These are phyloP conservation scores for Formica exsecta DNA, from an alignment of 1,140 invertebrate genomes.

Conservation along the genomic window DNA sequence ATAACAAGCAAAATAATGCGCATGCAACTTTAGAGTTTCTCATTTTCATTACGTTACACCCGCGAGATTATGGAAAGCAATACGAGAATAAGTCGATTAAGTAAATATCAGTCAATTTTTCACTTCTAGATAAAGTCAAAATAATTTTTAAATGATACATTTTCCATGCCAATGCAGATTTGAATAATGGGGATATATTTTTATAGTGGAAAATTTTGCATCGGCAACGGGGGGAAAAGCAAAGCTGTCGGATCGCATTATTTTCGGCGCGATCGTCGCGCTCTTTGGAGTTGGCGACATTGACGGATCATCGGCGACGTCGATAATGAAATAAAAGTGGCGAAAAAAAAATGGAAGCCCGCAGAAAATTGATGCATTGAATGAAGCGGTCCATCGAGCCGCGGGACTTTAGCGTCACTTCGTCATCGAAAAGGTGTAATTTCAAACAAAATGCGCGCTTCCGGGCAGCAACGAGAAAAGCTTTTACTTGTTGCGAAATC, in stretches of 20 bases:
- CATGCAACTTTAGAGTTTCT: not conserved
- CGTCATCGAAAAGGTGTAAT: slow-evolving; percentile 49
- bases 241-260: slow-evolving; percentile 39
- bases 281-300: slow-evolving; percentile 54
- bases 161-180: not conserved
- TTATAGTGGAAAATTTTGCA: slow-evolving; percentile 16
- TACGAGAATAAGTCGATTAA: slow-evolving; percentile 3
- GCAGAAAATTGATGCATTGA: slow-evolving; percentile 61
- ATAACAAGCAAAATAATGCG: not conserved
- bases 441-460: slow-evolving; percentile 34
- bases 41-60: not conserved
- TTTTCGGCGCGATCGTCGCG: slow-evolving; percentile 59
- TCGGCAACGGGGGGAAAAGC: not conserved
- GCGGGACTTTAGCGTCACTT: slow-evolving; percentile 28
- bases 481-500: slow-evolving; percentile 54
- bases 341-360: slow-evolving; percentile 50
- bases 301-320: slow-evolving; percentile 63
- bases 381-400: slow-evolving; percentile 29
- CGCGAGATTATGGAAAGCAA: not conserved
- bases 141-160: not conserved
- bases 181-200: slow-evolving; percentile 17
- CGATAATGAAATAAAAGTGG: slow-evolving; percentile 70
- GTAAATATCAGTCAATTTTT: slow-evolving; percentile 7
- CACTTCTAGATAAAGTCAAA: not conserved
- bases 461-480: slow-evolving; percentile 24